A percentile compares a stretch with the other conserved stretches of the same genome.
Evolutionary conservation across 2,797 vertebrate species (phyloP).

Genomic region (Poeciliopsis gracilis): DNA sequence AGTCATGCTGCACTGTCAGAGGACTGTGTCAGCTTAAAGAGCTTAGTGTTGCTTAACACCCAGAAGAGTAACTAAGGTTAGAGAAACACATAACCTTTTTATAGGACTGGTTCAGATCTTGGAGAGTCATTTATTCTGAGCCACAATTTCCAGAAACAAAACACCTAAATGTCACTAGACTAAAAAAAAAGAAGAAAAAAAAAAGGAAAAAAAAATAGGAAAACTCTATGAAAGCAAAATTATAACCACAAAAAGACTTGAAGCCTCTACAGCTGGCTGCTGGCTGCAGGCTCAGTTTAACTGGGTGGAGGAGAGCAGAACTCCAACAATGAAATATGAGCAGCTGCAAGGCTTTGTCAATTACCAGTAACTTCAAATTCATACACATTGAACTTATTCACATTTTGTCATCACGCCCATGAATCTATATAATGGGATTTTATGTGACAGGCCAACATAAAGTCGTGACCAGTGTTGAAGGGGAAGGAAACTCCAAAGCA

Average conservation of each 20-base stretch:
- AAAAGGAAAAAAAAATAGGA: too few species aligned
- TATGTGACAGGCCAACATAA: neutral
- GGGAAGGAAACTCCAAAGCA: neutral
- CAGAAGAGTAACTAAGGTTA: constrained; percentile 13
- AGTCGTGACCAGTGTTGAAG: neutral
- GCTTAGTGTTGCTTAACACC: constrained; percentile 43
- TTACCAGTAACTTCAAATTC: constrained; percentile 20
- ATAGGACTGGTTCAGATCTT: neutral
- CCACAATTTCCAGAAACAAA: neutral
- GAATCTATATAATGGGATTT: neutral
- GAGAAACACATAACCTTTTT: constrained; percentile 20
- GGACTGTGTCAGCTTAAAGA: constrained; percentile 41
- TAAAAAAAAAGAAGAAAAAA: neutral
- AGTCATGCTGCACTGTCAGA: constrained; percentile 37
- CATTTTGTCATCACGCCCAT: neutral
- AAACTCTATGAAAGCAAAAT: constrained; percentile 17
- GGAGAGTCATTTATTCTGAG: constrained; percentile 2
- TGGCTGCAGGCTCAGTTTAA: constrained; percentile 16
- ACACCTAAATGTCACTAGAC: neutral
- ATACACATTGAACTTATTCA: neutral
- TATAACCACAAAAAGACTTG: constrained; percentile 23
- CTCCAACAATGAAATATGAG: constrained; percentile 40
- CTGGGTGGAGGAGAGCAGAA: constrained; percentile 34
- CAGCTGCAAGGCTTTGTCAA: constrained; percentile 44
- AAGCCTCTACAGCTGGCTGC: constrained; percentile 15